Evolutionary conservation across 1,140 invertebrate species (phyloP), one percentile per base, ranked within the genome.

Genomic region (Wiebesia pumilae): DNA sequence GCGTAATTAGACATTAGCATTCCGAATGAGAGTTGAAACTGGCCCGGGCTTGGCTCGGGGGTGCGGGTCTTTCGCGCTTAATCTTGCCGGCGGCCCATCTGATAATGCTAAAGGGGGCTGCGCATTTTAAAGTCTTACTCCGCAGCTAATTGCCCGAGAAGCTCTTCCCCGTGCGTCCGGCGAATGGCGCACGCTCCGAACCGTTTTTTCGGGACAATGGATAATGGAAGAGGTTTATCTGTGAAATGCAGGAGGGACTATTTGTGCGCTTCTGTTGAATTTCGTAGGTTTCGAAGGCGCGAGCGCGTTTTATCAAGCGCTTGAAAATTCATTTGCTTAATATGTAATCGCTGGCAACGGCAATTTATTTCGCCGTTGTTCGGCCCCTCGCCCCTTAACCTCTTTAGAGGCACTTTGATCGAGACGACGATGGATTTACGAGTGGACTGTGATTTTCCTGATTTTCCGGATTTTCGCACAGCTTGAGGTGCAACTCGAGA

Each of bases 1-100:
- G 84, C 84, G 85, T 92, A 92, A 92, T 92, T 91, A 91, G 91
- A 90, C 91, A 93, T 93, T 93, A 92, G 90, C 91, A 93, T 93
- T 93, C 91, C 91, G 90, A 92, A 92, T 89, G 89, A 82, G 85
- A 77, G 79, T 67, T 65, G 58, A 27, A 40, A 14, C 27, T 19
- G 78, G 62, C 47, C 75, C 19, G 21, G 90, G 89, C 30, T 43
- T 82, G 84, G 83, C 90, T 71, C 16, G 35, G 30, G 30, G 38
- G 33, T 35, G 83, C 83, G 14, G 87, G 88, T 84, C 86, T 91
- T 92, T 93, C 92, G 92, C 93, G 88, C 84, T 80, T 85, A 85
- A 85, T 85, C 84, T 85, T 71, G 24, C 27, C 40, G 30, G 73
- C 21, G 35, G 21, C 58, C 30, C 62, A 3, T 54, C 84, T 80